Conservation (phyloP, 1,140 invertebrate species). For the Drosophila kurseongensis region DNA sequence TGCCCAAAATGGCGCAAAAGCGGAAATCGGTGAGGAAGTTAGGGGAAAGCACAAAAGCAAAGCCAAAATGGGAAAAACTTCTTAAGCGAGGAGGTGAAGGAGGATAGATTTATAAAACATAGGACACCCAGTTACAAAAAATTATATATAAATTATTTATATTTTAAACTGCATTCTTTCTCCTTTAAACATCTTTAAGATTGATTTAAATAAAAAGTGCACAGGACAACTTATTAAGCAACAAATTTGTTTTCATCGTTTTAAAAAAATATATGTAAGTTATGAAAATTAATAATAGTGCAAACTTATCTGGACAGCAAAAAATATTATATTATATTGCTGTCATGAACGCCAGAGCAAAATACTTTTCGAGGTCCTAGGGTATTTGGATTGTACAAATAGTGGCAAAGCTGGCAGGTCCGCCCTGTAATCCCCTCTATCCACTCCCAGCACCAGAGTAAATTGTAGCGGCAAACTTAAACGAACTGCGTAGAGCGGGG, state of each 20-base stretch:
- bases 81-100: conserved; percentile 9
- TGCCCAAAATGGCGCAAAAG: conserved; percentile 59
- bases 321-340: not conserved
- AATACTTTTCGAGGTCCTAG: not conserved
- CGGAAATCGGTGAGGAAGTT: conserved; percentile 48
- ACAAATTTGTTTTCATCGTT: no score
- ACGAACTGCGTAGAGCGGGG: conserved; percentile 52
- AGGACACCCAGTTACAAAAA: not conserved
- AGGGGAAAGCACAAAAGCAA: conserved; percentile 58
- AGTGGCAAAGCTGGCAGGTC: conserved; percentile 54
- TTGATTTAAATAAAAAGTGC: no score
- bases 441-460: conserved; percentile 22
- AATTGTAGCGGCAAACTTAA: conserved; percentile 69
- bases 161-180: no score
- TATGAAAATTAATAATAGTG: no score
- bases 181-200: no score
- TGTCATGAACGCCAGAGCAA: not conserved
- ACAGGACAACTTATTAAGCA: no score
- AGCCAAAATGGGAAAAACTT: conserved; percentile 46
- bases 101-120: not conserved
- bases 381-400: conserved; percentile 46
- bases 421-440: conserved; percentile 12
- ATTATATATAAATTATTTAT: no score
- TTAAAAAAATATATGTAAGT: no score
- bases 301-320: not conserved